These are phyloP conservation scores for Anoplius nigerrimus DNA, from an alignment of 2,888 invertebrate species.

Conservation along the genomic window DNA sequence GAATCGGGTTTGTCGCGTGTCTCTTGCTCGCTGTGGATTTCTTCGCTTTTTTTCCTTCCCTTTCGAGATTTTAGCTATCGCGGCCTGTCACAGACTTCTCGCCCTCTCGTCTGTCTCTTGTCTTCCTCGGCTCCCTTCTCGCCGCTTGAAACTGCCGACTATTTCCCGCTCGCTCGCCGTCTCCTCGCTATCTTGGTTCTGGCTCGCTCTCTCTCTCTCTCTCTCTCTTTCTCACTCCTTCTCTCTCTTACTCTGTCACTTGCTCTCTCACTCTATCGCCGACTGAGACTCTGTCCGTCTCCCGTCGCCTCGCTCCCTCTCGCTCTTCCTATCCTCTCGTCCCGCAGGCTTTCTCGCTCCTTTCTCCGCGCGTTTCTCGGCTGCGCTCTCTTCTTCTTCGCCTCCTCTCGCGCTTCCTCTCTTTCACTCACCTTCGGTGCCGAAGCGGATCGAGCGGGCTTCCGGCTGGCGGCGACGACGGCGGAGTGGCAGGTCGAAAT, in stretches of 20 bases:
- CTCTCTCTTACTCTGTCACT: slow-evolving; percentile 14
- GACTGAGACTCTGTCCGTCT: slow-evolving; percentile 12
- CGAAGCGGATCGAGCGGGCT: not conserved
- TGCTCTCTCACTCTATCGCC: slow-evolving; percentile 1
- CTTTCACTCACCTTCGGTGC: not conserved
- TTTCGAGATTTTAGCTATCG: slow-evolving; percentile 5
- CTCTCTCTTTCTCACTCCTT: slow-evolving; percentile 21
- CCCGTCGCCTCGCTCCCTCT: slow-evolving; percentile 18
- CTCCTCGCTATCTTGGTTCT: not conserved
- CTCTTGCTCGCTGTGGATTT: slow-evolving; percentile 1
- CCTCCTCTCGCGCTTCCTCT: not conserved
- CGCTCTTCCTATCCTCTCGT: not conserved
- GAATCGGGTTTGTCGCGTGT: slow-evolving; percentile 4
- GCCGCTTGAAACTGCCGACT: slow-evolving; percentile 32
- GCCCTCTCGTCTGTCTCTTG: slow-evolving; percentile 11
- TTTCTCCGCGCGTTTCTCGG: not conserved
- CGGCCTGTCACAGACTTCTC: slow-evolving; percentile 10
- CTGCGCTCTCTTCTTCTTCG: not conserved
- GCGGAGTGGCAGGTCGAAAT: slow-evolving; percentile 46
- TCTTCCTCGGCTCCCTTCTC: not conserved
- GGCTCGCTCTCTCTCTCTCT: slow-evolving; percentile 11
- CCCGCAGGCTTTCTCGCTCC: slow-evolving; percentile 8
- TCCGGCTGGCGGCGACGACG: slow-evolving; percentile 45
- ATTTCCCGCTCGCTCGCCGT: slow-evolving; percentile 41
- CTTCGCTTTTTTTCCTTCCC: slow-evolving; percentile 10